Evolutionary conservation across 2,113 vertebrate genomes (phyloP).

Genomic region (Microtus montanus): DNA sequence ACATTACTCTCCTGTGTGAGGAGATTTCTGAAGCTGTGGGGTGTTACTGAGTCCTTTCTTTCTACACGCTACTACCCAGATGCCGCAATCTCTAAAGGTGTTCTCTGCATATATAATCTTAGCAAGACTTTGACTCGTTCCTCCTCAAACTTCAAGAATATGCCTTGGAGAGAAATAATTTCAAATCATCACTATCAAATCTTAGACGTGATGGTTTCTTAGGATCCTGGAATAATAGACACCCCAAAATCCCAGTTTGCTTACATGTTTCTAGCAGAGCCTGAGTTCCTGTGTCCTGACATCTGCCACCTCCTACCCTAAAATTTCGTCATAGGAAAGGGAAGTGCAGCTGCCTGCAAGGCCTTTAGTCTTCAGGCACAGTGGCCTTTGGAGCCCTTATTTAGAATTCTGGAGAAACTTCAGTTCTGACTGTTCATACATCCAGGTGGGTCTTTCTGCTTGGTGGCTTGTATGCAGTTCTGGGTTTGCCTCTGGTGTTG

Average conservation of each 20-base stretch:
- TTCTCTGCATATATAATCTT: neutral
- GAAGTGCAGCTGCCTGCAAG: neutral
- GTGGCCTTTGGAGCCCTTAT: neutral
- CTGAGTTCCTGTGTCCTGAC: neutral
- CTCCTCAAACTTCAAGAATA: neutral
- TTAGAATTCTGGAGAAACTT: neutral
- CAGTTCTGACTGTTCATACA: neutral
- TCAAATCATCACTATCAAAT: neutral
- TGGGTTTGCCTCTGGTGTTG: neutral
- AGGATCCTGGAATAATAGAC: neutral
- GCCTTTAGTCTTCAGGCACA: neutral
- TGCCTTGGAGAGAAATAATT: neutral
- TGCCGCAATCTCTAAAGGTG: neutral
- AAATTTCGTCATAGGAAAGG: neutral
- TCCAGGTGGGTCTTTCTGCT: conserved; percentile 8
- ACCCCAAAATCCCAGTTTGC: neutral
- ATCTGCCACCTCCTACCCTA: neutral
- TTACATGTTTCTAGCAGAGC: neutral
- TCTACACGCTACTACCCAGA: neutral
- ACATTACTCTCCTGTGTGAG: neutral
- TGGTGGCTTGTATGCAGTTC: neutral
- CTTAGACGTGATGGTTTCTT: neutral
- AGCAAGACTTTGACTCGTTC: neutral
- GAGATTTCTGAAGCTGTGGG: neutral
- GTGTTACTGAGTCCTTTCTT: conserved; percentile 10